Evolutionary conservation across 1,140 invertebrate genomes (phyloP).

Genomic region (Cecropterus lyciades): DNA sequence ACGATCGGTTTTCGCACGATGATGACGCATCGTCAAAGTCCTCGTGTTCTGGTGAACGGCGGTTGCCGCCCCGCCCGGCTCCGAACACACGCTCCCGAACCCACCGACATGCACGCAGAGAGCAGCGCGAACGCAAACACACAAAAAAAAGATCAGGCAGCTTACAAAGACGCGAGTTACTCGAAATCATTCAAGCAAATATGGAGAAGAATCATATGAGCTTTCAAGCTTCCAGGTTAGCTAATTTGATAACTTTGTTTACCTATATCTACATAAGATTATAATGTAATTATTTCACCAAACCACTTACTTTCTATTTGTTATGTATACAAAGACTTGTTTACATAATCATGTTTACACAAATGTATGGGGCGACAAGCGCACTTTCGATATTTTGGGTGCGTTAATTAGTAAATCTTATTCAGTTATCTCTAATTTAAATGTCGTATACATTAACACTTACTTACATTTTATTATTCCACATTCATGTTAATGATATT

Average conservation of each 20-base stretch:
- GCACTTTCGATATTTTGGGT: too few relatives aligned
- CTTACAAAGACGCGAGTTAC: conserved; percentile 91
- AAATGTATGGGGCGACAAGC: too few relatives aligned
- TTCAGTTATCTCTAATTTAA: too few relatives aligned
- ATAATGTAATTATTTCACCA: too few relatives aligned
- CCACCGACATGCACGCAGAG: conserved; percentile 63
- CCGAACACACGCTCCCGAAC: conserved; percentile 49
- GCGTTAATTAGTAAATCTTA: too few relatives aligned
- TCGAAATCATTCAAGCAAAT: conserved; percentile 94
- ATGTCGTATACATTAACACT: too few relatives aligned
- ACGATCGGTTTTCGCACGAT: conserved; percentile 67
- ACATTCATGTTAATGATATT: too few relatives aligned
- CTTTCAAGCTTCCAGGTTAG: conserved; percentile 91
- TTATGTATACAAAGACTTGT: too few relatives aligned
- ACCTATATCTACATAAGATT: too few relatives aligned
- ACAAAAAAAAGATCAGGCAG: conserved; percentile 86
- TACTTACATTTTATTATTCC: too few relatives aligned
- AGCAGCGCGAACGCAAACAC: conserved; percentile 68
- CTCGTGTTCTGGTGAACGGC: conserved; percentile 64
- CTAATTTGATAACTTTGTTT: conserved; percentile 13
- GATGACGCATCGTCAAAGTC: conserved; percentile 76
- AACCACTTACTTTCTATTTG: too few relatives aligned
- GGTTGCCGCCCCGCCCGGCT: conserved; percentile 50
- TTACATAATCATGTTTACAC: too few relatives aligned
- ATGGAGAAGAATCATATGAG: conserved; percentile 96